Percentiles rank a stretch among this genome's conserved stretches.
These are phyloP conservation scores for Atrina japonica DNA, from an alignment of 2,888 invertebrate species.

Conservation along the genomic window DNA sequence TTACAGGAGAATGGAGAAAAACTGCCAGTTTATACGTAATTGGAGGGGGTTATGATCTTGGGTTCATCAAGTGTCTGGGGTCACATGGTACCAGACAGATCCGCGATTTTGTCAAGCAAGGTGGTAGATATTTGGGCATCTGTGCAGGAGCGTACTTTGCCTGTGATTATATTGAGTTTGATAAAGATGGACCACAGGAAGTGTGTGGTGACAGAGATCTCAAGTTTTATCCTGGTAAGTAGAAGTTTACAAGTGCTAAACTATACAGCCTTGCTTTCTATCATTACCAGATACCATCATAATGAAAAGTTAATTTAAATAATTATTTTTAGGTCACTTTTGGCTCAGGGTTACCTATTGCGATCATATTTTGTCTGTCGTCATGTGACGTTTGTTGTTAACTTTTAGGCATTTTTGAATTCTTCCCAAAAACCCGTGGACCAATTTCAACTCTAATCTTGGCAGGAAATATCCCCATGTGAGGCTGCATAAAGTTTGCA, in stretches of 20 bases:
- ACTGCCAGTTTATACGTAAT: conserved; percentile 60
- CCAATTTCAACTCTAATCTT: too few relatives aligned
- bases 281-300: too few relatives aligned
- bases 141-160: conserved; percentile 78
- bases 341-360: too few relatives aligned
- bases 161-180: conserved; percentile 74
- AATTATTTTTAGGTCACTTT: background rate
- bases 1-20: conserved; percentile 52
- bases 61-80: conserved; percentile 67
- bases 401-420: too few relatives aligned
- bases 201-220: conserved; percentile 72
- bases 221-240: conserved; percentile 74
- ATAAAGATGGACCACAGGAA: conserved; percentile 71
- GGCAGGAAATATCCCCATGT: too few relatives aligned
- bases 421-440: too few relatives aligned
- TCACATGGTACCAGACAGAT: conserved; percentile 60
- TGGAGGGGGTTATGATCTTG: conserved; percentile 78
- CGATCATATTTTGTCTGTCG: too few relatives aligned
- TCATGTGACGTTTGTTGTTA: too few relatives aligned
- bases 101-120: conserved; percentile 65
- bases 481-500: too few relatives aligned
- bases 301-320: background rate
- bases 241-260: background rate
- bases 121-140: conserved; percentile 76
- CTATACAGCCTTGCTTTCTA: too few relatives aligned